Base-by-base conservation (phyloP, 2,797 vertebrate genomes). In the Cichlasoma orientale region DNA sequence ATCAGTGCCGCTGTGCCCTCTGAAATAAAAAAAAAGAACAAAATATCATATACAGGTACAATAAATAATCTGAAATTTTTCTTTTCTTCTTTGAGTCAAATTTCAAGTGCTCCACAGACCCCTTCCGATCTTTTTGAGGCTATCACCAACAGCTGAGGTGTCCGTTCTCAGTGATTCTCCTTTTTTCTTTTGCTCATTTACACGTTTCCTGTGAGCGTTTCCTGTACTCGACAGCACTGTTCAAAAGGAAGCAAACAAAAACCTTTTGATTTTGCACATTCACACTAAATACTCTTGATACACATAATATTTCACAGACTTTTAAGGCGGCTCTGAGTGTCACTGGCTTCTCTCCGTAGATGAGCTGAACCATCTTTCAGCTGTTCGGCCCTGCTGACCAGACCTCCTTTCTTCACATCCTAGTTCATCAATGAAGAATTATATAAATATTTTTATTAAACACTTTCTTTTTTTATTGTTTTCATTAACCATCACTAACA, bases 61-160 rank as follows among this genome's bases (percentile, higher is more conserved):
- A 13, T 36, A 4, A 5, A 13, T 57, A 55, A 79, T 10, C n/a
- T 78, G 54, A n/a, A 1, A 0, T 61, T 47, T 61, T 47, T 69
- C 16, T 2, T 25, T 56, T 19, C 63, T 0, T 31, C 23, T 12
- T 25, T 12, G 44, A 18, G 19, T 68, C 63, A n/a, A 50, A 68
- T 53, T 44, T 50, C 18, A 27, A 14, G 4, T 36, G 31, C 31
- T 55, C 8, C 29, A 75, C 89, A 54, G 44, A 97, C 97, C 97
- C 96, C 93, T 92, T 74, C 88, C 93, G 82, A 97, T 96, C 29
- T 91, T 76, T 1, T 59, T 90, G 29, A 97, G 92, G n/a, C 93
- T 77, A 16, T 90, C 78, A 1, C 63, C 76, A 55, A 93, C 41
- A 19, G 83, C 53, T 6, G 91, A 84, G 23, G 97, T 72, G 56